Evolutionary conservation across 2,113 vertebrate genomes (phyloP).

Genomic region (Oreocharis arfaki): DNA sequence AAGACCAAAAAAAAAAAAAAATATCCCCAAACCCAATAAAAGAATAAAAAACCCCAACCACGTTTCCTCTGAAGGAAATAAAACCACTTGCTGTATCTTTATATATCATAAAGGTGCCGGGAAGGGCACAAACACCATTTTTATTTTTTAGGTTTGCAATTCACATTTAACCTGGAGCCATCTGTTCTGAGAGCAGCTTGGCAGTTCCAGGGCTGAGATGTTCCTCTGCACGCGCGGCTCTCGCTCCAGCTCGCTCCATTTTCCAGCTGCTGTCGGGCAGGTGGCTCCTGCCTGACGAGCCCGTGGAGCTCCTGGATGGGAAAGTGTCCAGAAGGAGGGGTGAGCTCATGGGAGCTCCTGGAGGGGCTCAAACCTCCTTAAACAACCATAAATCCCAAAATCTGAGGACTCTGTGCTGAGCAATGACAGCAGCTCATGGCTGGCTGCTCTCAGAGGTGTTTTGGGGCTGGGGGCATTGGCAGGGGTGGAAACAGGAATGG

Average conservation of each 20-base stretch:
- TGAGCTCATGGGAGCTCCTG: neutral
- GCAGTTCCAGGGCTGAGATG: neutral
- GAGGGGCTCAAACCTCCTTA: neutral
- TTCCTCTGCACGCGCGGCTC: neutral
- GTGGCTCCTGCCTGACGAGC: neutral
- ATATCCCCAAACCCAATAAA: neutral
- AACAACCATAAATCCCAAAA: neutral
- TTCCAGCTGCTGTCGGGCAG: neutral
- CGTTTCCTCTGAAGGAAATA: neutral
- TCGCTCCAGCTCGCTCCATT: neutral
- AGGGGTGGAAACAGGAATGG: neutral
- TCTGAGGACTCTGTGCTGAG: neutral
- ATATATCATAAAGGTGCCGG: constrained; percentile 36
- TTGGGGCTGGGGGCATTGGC: neutral
- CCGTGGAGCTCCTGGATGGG: neutral
- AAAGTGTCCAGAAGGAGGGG: neutral
- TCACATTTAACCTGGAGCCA: constrained; percentile 61
- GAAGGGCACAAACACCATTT: constrained; percentile 32
- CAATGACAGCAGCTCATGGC: neutral
- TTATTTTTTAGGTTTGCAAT: constrained; percentile 39
- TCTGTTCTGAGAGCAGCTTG: constrained; percentile 38
- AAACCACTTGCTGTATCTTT: neutral
- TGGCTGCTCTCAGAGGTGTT: neutral
- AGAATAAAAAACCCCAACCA: neutral
- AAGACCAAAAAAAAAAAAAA: neutral